Evolutionary conservation across 1,140 invertebrate genomes (phyloP), one percentile per base, ranked within the genome.

Genomic region (Drosophila funebris): DNA sequence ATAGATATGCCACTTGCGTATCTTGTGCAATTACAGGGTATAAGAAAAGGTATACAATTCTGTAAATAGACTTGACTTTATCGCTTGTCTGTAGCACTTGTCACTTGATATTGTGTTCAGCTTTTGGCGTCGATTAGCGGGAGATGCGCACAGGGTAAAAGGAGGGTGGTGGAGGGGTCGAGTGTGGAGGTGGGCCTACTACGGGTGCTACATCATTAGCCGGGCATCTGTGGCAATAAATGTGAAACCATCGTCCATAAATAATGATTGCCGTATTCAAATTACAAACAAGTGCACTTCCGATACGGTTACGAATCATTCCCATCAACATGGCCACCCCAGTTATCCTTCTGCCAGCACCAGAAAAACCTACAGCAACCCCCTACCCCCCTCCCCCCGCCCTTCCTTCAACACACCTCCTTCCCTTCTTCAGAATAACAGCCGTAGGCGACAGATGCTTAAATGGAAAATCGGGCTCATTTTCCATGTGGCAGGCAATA

Each of bases 201-300:
- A 11, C 39, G 22, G 16, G n/a, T 22, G 14, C 41, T 16, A 58
- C 39, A 56, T 67, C 70, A 68, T 61, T 60, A 73, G 46, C n/a
- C 31, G 41, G 33, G 8, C 22, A 61, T 46, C 39, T 57, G 11
- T 2, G 33, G 16, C 13, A n/a, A 4, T 52, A 68, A 78, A 31
- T 60, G 61, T 60, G 78, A 60, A 48, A 36, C 39, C 43, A 31
- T 33, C 36, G 58, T 16, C 67, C 74, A 81, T 85, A 87, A 82
- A 85, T 82, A 85, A 85, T 74, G 78, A 87, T 87, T 78, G 82
- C 69, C 22, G 46, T 87, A 82, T 78, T 85, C 75, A 82, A 82
- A 87, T 85, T 85, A 87, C 82, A 79, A 66, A 68, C 60, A 71
- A 54, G 24, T 46, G 29, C 50, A 33, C 29, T n/a, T 8, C 41